Evolutionary conservation across 2,113 vertebrate genomes (phyloP).

Genomic region (Corapipo altera): DNA sequence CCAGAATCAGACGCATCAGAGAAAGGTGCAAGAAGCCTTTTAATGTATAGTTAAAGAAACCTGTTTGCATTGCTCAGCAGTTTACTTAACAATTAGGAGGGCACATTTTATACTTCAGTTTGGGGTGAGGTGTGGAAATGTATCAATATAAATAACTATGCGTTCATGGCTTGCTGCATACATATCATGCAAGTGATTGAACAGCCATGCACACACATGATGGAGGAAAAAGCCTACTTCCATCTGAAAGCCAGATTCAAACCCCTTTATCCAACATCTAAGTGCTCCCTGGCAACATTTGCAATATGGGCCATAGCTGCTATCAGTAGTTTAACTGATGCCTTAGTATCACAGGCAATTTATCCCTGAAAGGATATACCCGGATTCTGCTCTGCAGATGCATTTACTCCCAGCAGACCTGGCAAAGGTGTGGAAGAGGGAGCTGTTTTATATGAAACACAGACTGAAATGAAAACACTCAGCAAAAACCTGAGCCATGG

Average conservation of each 20-base stretch:
- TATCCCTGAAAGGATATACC: neutral
- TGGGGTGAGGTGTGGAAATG: neutral
- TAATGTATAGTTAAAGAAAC: neutral
- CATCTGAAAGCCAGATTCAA: constrained; percentile 15
- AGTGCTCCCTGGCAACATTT: neutral
- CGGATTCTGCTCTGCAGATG: neutral
- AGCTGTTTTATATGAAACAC: constrained; percentile 32
- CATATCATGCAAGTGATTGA: neutral
- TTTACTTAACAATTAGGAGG: neutral
- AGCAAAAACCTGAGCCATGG: constrained; percentile 64
- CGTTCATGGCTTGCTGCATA: neutral
- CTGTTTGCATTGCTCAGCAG: neutral
- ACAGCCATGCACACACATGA: neutral
- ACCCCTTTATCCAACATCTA: neutral
- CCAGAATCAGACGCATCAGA: constrained; percentile 50
- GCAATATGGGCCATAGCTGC: neutral
- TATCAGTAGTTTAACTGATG: neutral
- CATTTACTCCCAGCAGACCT: constrained; percentile 43
- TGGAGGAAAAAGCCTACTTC: neutral
- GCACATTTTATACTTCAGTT: neutral
- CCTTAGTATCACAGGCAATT: neutral
- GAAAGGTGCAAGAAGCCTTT: constrained; percentile 47
- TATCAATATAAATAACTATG: neutral
- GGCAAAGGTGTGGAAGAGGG: constrained; percentile 28
- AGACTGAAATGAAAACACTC: constrained; percentile 57